Evolutionary conservation across 2,888 invertebrate genomes (phyloP).

Genomic region (Drosophila melanosoma): DNA sequence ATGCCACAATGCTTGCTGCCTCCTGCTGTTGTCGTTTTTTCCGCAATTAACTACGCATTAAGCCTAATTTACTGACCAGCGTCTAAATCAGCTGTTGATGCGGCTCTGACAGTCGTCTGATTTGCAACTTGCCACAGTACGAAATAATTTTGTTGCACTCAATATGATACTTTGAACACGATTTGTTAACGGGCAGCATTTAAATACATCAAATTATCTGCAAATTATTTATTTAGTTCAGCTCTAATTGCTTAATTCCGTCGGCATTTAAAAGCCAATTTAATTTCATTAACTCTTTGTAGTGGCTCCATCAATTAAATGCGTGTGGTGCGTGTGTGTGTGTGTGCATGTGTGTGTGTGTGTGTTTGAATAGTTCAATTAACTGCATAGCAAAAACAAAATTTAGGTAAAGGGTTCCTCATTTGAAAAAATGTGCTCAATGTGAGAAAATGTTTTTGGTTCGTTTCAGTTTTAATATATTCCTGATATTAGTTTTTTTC

Average conservation of each 20-base stretch:
- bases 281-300: slow-evolving; percentile 1
- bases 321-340: not conserved
- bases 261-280: slow-evolving; percentile 7
- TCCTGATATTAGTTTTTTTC: not conserved
- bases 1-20: not conserved
- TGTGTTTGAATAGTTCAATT: not conserved
- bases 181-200: not conserved
- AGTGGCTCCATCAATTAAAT: not conserved
- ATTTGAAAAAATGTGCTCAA: not conserved
- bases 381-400: no score
- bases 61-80: slow-evolving; percentile 66
- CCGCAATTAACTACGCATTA: slow-evolving; percentile 75
- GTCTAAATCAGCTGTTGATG: not conserved
- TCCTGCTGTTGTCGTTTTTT: slow-evolving; percentile 37
- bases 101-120: not conserved
- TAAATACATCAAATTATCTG: not conserved
- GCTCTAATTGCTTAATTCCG: not conserved
- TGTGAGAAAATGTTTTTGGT: not conserved
- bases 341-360: not conserved
- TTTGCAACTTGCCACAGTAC: not conserved
- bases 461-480: not conserved
- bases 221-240: not conserved
- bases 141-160: not conserved
- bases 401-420: no score
- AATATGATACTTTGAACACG: not conserved